A percentile compares a stretch with the other conserved stretches of the same genome.
Evolutionary conservation across 2,888 invertebrate genomes (phyloP).

Genomic region (Drosophila maculinotata): DNA sequence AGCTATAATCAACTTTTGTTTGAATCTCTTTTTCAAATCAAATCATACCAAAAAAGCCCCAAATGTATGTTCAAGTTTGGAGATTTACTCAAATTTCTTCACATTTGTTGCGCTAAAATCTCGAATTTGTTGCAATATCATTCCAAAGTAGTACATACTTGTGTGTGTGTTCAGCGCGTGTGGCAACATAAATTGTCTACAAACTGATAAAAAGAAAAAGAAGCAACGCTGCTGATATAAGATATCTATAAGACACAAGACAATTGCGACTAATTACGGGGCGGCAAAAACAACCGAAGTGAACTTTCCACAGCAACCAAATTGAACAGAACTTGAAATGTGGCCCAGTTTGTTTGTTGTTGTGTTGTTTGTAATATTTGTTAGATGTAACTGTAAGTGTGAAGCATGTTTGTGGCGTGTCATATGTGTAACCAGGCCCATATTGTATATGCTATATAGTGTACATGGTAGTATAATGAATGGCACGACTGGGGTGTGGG

Average conservation of each 20-base stretch:
- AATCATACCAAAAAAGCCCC: too few species aligned
- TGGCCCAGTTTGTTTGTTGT: slow-evolving; percentile 18
- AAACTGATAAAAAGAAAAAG: slow-evolving; percentile 22
- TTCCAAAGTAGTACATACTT: neutral
- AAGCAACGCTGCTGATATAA: slow-evolving; percentile 20
- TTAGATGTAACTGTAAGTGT: slow-evolving; percentile 20
- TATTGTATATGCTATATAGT: neutral
- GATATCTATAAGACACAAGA: slow-evolving; percentile 10
- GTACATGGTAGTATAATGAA: neutral
- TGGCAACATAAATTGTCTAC: slow-evolving; percentile 15
- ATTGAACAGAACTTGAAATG: slow-evolving; percentile 4
- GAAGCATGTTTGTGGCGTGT: slow-evolving; percentile 2
- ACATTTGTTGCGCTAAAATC: neutral
- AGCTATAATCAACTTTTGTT: too few species aligned
- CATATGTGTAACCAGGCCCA: neutral
- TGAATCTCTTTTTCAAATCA: too few species aligned
- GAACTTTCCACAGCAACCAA: slow-evolving; percentile 4
- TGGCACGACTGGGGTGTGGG: neutral
- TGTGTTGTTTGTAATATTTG: too few species aligned
- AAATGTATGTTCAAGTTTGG: too few species aligned
- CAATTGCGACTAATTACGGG: slow-evolving; percentile 46
- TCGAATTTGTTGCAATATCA: neutral
- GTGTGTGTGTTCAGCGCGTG: slow-evolving; percentile 13
- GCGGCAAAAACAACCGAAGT: slow-evolving; percentile 22
- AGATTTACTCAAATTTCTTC: neutral